Evolutionary conservation across 2,113 vertebrate species (phyloP).

Genomic region (Lucifuga dentata): DNA sequence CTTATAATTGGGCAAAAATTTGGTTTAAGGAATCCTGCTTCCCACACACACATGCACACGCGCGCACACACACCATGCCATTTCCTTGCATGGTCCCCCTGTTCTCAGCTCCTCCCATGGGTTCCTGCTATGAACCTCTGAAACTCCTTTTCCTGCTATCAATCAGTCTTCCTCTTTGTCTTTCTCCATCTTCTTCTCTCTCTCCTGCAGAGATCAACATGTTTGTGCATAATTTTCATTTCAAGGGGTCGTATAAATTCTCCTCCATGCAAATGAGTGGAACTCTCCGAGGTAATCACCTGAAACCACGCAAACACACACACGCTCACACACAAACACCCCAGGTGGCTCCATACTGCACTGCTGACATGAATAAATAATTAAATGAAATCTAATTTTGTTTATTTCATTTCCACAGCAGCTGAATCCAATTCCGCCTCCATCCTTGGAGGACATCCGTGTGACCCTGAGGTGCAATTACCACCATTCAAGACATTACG

Average conservation of each 20-base stretch:
- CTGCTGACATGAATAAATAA: constrained; percentile 81
- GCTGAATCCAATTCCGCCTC: constrained; percentile 75
- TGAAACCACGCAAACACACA: constrained; percentile 49
- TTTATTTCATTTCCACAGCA: constrained; percentile 77
- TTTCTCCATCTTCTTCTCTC: constrained; percentile 38
- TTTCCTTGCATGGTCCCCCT: not conserved
- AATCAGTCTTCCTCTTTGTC: constrained; percentile 42
- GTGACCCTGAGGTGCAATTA: constrained; percentile 76
- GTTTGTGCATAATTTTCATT: constrained; percentile 75
- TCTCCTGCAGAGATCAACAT: constrained; percentile 30
- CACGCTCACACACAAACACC: constrained; percentile 48
- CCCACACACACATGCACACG: not conserved
- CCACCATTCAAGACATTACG: constrained; percentile 41
- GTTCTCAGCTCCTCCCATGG: constrained; percentile 29
- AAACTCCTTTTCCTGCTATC: constrained; percentile 35
- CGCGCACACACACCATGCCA: not conserved
- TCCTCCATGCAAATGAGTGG: constrained; percentile 75
- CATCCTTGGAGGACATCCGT: constrained; percentile 61
- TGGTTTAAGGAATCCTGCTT: no score
- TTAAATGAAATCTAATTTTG: constrained; percentile 80
- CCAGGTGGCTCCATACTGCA: constrained; percentile 62
- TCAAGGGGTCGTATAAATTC: constrained; percentile 71
- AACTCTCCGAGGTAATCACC: constrained; percentile 79
- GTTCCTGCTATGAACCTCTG: constrained; percentile 30
- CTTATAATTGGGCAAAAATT: no score